Conservation (phyloP, 2,113 vertebrate species). For the Clarias macrocephalus region DNA sequence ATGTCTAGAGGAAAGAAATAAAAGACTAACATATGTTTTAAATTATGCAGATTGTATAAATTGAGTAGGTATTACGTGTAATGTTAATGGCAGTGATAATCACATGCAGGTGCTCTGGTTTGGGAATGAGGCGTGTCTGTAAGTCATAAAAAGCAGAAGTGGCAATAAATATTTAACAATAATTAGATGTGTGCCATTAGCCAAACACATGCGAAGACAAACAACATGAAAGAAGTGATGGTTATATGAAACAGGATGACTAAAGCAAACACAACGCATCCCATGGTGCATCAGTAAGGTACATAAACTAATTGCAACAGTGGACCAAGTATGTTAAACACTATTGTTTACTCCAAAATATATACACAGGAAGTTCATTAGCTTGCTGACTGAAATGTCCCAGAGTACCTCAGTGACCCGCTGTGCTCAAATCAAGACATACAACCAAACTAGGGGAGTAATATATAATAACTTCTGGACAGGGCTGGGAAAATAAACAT, state of each 20-base stretch:
- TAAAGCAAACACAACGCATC: conserved; percentile 13
- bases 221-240: neutral
- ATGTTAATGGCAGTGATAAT: neutral
- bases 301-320: conserved; percentile 16
- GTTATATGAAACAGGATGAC: conserved; percentile 23
- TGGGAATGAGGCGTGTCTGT: neutral
- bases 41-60: neutral
- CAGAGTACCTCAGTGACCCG: neutral
- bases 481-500: neutral
- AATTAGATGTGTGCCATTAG: neutral
- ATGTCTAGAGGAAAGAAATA: neutral
- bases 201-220: neutral
- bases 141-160: neutral
- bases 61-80: neutral
- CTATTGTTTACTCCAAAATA: conserved; percentile 14
- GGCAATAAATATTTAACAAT: conserved; percentile 13
- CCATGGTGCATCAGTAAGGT: neutral
- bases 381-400: neutral
- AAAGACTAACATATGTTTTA: neutral
- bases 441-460: neutral
- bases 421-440: neutral
- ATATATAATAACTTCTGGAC: neutral
- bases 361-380: conserved; percentile 35
- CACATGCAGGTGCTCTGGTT: too few species aligned
- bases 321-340: neutral